A percentile compares a stretch with the other conserved stretches of the same genome.
These are phyloP conservation scores for Archips crataeganus DNA, from an alignment of 2,888 invertebrate species.

Conservation along the genomic window DNA sequence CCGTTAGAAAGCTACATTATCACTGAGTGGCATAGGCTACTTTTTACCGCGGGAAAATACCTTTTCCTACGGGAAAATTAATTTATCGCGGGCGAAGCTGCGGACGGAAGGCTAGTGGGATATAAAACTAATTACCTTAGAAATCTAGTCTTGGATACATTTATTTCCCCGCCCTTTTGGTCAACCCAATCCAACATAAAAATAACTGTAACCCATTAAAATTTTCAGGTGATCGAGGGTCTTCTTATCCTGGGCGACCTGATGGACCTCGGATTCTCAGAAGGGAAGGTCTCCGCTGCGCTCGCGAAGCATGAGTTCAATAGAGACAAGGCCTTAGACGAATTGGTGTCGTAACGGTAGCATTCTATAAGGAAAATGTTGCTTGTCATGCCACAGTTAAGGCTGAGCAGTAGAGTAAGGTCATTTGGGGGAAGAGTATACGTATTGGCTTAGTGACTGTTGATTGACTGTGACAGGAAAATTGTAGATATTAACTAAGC, in stretches of 20 bases:
- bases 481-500: neutral
- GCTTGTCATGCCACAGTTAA: conserved; percentile 8
- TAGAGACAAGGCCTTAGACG: conserved; percentile 94
- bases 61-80: too few relatives aligned
- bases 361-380: conserved; percentile 21
- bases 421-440: neutral
- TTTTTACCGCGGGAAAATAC: too few relatives aligned
- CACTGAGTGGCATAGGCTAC: too few relatives aligned
- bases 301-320: conserved; percentile 92
- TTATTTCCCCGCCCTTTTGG: too few relatives aligned
- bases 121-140: too few relatives aligned
- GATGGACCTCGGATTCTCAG: conserved; percentile 93
- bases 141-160: too few relatives aligned
- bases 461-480: neutral
- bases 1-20: too few relatives aligned
- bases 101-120: too few relatives aligned
- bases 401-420: conserved; percentile 11
- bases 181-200: neutral
- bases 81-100: too few relatives aligned
- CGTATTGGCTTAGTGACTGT: neutral
- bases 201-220: conserved; percentile 5
- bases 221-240: conserved; percentile 91
- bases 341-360: conserved; percentile 89
- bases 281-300: conserved; percentile 90
- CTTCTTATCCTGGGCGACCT: conserved; percentile 91